These are phyloP conservation scores for Cheilosia urbana DNA, from an alignment of 2,888 invertebrate species.

Conservation along the genomic window DNA sequence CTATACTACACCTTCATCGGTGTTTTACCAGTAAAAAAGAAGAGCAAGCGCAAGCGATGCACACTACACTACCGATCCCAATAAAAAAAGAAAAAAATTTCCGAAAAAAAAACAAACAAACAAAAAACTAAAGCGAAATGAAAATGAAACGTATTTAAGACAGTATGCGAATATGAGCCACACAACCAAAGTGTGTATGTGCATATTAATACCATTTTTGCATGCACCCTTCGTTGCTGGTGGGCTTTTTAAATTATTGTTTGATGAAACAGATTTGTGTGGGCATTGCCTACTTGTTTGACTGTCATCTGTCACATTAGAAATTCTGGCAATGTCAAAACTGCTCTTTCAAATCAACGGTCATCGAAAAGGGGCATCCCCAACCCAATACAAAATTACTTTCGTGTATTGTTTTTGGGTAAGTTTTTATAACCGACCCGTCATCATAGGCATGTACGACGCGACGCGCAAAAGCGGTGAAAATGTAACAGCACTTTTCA, in stretches of 20 bases:
- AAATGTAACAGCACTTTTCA: conserved; percentile 47
- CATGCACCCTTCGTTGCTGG: conserved; percentile 31
- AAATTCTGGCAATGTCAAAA: background rate
- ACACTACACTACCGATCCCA: conserved; percentile 19
- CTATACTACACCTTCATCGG: conserved; percentile 62
- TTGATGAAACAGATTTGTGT: background rate
- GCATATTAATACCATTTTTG: conserved; percentile 21
- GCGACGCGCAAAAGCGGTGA: conserved; percentile 44
- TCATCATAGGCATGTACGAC: background rate
- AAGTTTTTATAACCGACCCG: no score
- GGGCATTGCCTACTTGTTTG: background rate
- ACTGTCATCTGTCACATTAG: background rate
- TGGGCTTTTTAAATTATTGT: background rate
- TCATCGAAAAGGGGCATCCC: background rate
- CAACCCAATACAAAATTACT: background rate
- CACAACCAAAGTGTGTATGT: conserved; percentile 20
- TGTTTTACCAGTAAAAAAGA: conserved; percentile 44
- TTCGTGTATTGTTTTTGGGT: no score
- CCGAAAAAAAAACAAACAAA: conserved; percentile 5
- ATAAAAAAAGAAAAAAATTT: conserved; percentile 5
- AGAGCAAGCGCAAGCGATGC: conserved; percentile 36
- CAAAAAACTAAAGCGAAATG: conserved; percentile 17
- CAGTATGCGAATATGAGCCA: conserved; percentile 11
- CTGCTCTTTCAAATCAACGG: background rate
- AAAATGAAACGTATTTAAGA: conserved; percentile 39